A percentile compares a stretch with the other conserved stretches of the same genome.
Evolutionary conservation across 2,113 vertebrate genomes (phyloP).

Genomic region (Thunnus thynnus): DNA sequence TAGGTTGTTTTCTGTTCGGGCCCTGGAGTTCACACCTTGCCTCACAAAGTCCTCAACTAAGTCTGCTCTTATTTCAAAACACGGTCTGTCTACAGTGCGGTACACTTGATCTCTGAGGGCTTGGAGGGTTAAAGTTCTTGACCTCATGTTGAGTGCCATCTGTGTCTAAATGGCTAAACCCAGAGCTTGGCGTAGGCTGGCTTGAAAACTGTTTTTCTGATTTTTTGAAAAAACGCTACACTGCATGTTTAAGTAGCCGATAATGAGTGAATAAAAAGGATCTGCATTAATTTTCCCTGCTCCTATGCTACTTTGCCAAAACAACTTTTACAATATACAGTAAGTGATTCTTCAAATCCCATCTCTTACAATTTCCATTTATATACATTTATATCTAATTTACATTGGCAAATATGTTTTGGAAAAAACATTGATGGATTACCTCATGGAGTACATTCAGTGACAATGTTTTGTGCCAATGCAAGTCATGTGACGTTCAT

Average conservation of each 20-base stretch:
- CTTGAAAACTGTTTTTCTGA: constrained; percentile 3
- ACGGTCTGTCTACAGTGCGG: constrained; percentile 36
- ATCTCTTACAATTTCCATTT: constrained; percentile 17
- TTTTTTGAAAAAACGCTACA: constrained; percentile 22
- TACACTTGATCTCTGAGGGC: constrained; percentile 50
- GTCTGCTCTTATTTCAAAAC: constrained; percentile 72
- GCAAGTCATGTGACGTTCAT: constrained; percentile 1
- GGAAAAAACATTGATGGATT: constrained; percentile 3
- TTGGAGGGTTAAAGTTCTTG: constrained; percentile 61
- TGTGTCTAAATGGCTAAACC: constrained; percentile 54
- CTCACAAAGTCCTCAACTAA: constrained; percentile 36
- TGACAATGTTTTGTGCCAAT: constrained; percentile 26
- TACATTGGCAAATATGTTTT: constrained; percentile 31
- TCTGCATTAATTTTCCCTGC: constrained; percentile 9
- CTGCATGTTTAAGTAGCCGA: constrained; percentile 25
- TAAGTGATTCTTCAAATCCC: constrained; percentile 27
- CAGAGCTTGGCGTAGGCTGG: neutral
- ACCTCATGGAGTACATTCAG: constrained; percentile 14
- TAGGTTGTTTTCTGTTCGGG: constrained; percentile 13
- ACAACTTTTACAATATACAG: constrained; percentile 5
- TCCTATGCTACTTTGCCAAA: constrained; percentile 2
- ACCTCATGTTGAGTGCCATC: constrained; percentile 55
- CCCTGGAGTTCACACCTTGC: constrained; percentile 26
- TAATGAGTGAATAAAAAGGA: constrained; percentile 32
- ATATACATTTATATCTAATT: constrained; percentile 9